phyloP scores from a whole-genome alignment of 2,113 vertebrate species.

The Xiphophorus couchianus region DNA sequence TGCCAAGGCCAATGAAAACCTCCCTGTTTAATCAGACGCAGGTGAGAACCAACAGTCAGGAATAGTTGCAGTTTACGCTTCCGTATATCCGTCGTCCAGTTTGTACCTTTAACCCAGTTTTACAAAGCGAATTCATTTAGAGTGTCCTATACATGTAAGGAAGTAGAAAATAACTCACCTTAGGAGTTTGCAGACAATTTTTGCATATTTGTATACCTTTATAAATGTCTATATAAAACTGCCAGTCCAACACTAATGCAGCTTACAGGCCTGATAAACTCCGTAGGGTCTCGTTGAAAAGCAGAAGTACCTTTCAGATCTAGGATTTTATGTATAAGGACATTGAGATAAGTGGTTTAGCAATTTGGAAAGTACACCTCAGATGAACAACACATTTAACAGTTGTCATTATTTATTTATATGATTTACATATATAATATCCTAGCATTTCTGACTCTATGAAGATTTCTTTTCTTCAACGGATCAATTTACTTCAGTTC shows the following conservation, averaged over 20 bases:
- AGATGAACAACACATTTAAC: neutral
- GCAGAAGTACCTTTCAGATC: neutral
- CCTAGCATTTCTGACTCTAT: no score
- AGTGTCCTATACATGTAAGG: neutral
- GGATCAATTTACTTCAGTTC: neutral
- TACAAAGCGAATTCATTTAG: neutral
- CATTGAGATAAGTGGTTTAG: neutral
- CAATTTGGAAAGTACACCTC: neutral
- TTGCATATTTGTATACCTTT: constrained; percentile 7
- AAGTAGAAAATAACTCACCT: neutral
- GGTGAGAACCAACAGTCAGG: constrained; percentile 9
- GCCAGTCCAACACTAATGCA: neutral
- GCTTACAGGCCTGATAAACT: no score
- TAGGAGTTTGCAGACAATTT: neutral
- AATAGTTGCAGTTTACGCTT: constrained; percentile 8
- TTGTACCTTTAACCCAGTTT: constrained; percentile 9
- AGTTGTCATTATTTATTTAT: neutral
- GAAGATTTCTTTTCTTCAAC: neutral
- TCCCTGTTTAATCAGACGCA: constrained; percentile 5
- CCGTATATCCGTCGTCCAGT: neutral
- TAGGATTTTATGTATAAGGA: neutral
- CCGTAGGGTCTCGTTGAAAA: neutral
- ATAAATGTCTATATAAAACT: neutral
- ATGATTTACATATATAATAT: no score
- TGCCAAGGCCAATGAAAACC: constrained; percentile 5